Base-by-base conservation (phyloP, 2,113 vertebrate genomes). In the Diadophis punctatus region DNA sequence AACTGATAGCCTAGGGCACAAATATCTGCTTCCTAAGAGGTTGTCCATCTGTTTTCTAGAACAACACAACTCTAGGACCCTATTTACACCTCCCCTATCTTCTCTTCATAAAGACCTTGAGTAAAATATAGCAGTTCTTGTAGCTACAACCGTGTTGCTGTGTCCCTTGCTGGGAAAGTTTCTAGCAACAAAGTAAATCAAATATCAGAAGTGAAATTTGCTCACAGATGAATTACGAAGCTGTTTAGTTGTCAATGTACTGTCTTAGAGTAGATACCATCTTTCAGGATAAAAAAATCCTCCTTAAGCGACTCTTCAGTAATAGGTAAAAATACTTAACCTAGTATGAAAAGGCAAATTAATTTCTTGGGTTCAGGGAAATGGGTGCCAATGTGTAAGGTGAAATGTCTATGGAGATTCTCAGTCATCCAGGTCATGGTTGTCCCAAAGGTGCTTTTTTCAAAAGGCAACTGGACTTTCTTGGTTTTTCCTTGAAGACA, bases 11-110 rank as follows among this genome's bases (percentile, higher is more conserved):
- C 88, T 5, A 2, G 46, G 23, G 1, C 48, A 87, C 27, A n/a
- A 87, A 25, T 68, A 68, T 68, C 12, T 22, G 90, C 85, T 52
- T 84, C 87, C 87, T 84, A 90, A 92, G 93, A 88, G 92, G 23
- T 14, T 12, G 1, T n/a, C 1, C 90, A 48, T 68, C 27, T 49
- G 16, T 7, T 30, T 39, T 27, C 9, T 8, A 48, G 25, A 14
- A 63, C 7, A 9, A 14, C 25, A 16, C 88, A 88, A 16, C 23
- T 58, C 46, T 49, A 68, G 16, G 10, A 22, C 52, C 9, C 1
- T 43, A 8, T 23, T n/a, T 58, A 23, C 1, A 43, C n/a, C 52
- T 89, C 20, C 39, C 2, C 4, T 4, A 25, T 12, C 23, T 56
- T 39, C 87, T 39, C 34, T 43, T 2, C n/a, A 56, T 25, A 18